These are phyloP conservation scores for Tachypleus tridentatus DNA, from an alignment of 1,140 invertebrate species.

Conservation along the genomic window DNA sequence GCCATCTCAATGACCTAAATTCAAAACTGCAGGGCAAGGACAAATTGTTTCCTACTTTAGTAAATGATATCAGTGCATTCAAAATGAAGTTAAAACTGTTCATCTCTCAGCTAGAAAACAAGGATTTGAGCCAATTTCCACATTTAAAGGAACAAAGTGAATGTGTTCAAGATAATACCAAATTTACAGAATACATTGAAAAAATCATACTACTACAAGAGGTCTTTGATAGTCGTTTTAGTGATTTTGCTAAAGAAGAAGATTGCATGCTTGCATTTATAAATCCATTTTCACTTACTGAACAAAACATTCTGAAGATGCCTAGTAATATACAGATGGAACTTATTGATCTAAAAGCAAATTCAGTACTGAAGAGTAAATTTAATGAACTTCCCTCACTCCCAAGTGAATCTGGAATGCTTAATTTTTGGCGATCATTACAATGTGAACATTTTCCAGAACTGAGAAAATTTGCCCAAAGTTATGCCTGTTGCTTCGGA, in stretches of 20 bases:
- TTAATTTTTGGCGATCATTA: conserved; percentile 6
- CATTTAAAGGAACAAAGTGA: conserved; percentile 2
- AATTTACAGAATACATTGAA: conserved; percentile 4
- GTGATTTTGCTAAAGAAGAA: not conserved
- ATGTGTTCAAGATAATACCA: conserved; percentile 3
- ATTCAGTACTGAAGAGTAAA: not conserved
- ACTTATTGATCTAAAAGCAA: conserved; percentile 3
- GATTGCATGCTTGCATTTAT: conserved; percentile 1
- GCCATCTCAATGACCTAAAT: conserved; percentile 5
- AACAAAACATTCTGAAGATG: conserved; percentile 3
- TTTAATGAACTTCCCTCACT: not conserved
- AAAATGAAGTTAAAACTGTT: conserved; percentile 7
- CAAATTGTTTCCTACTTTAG: conserved; percentile 3
- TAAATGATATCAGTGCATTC: conserved; percentile 7
- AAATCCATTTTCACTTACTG: conserved; percentile 2
- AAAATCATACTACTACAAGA: conserved; percentile 2
- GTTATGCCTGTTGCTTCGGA: not conserved
- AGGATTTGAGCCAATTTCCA: not conserved
- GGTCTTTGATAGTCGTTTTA: not conserved
- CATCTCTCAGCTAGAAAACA: not conserved
- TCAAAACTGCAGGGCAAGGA: conserved; percentile 2
- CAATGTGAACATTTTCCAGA: conserved; percentile 4
- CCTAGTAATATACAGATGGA: conserved; percentile 1
- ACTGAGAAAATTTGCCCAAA: not conserved
- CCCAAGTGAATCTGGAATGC: not conserved